Percentiles rank a stretch among this genome's conserved stretches.
Conservation (phyloP, 2,113 vertebrate genomes). For the Ictalurus punctatus region DNA sequence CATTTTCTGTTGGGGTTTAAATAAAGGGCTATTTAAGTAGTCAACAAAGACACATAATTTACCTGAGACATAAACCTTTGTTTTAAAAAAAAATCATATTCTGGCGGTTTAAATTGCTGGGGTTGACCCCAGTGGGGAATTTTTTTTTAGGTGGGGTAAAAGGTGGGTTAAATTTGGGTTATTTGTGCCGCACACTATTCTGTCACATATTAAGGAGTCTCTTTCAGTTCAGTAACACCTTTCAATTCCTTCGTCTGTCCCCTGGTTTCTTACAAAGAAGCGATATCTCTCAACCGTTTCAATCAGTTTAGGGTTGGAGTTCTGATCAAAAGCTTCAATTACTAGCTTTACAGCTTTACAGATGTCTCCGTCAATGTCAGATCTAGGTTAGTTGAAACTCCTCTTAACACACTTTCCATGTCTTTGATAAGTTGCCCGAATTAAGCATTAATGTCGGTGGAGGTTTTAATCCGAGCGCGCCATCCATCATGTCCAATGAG, state of each 20-base stretch:
- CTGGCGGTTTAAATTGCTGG: too few relatives aligned
- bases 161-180: too few relatives aligned
- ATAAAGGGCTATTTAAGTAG: too few relatives aligned
- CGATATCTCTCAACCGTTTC: neutral
- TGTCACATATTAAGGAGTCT: too few relatives aligned
- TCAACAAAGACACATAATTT: too few relatives aligned
- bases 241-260: neutral
- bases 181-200: too few relatives aligned
- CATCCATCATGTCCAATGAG: neutral
- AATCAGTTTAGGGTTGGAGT: neutral
- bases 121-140: too few relatives aligned
- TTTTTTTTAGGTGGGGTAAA: too few relatives aligned
- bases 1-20: too few relatives aligned
- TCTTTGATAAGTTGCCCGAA: neutral
- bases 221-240: neutral
- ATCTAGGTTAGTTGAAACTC: neutral
- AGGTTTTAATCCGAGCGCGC: neutral
- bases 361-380: neutral
- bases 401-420: slow-evolving; percentile 15
- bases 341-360: neutral
- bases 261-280: neutral
- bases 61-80: too few relatives aligned
- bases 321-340: neutral
- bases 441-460: neutral
- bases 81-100: too few relatives aligned